phyloP scores from a whole-genome alignment of 2,113 vertebrate species.

The Ranitomeya variabilis region DNA sequence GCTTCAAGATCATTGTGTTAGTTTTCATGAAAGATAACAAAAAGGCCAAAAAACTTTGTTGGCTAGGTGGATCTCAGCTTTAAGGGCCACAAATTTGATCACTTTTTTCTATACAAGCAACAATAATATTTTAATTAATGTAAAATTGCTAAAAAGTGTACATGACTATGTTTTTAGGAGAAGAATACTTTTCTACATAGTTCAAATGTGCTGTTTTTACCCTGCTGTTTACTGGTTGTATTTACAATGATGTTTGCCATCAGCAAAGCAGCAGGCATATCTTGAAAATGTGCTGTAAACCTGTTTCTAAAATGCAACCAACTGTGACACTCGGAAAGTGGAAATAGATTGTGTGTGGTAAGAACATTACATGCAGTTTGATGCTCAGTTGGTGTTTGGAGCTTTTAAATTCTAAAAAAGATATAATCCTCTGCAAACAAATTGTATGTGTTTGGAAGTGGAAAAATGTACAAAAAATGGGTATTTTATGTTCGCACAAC shows the following conservation, averaged over 20 bases:
- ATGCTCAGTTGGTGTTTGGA: constrained; percentile 16
- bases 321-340: constrained; percentile 42
- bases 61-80: background rate
- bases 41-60: background rate
- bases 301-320: constrained; percentile 47
- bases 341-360: constrained; percentile 37
- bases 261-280: constrained; percentile 33
- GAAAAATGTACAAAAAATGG: background rate
- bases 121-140: background rate
- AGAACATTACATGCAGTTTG: constrained; percentile 38
- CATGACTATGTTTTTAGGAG: background rate
- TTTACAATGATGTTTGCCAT: constrained; percentile 26
- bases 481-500: background rate
- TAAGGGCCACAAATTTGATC: background rate
- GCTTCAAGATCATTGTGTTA: background rate
- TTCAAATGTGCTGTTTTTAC: background rate
- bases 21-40: background rate
- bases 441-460: background rate
- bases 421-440: background rate
- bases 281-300: constrained; percentile 31
- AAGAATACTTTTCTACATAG: background rate
- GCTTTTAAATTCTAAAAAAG: constrained; percentile 25
- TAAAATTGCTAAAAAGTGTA: background rate
- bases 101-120: background rate
- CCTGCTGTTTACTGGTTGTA: constrained; percentile 35